These are phyloP conservation scores for Stomorhina lunata DNA, from an alignment of 2,888 invertebrate genomes.

Conservation along the genomic window DNA sequence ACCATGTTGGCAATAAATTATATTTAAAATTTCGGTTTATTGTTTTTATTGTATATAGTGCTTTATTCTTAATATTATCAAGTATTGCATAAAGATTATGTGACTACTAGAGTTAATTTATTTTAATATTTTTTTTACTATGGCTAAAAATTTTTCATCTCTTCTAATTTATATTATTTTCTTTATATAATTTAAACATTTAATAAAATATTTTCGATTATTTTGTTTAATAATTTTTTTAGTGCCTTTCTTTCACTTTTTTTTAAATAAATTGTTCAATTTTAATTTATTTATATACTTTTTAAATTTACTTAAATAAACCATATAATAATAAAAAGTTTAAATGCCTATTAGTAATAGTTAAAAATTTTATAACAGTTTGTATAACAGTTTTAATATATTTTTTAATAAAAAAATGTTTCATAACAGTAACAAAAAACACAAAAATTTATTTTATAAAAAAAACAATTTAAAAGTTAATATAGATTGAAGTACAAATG, in stretches of 20 bases:
- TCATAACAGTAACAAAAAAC: conserved; percentile 46
- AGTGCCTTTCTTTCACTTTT: background rate
- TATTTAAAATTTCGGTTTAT: background rate
- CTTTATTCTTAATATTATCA: conserved; percentile 13
- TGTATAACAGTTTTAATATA: conserved; percentile 43
- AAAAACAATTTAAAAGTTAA: conserved; percentile 36
- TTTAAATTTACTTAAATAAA: conserved; percentile 5
- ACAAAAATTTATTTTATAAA: conserved; percentile 12
- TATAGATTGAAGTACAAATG: conserved; percentile 57
- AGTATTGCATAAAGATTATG: conserved; percentile 13
- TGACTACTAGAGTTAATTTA: background rate
- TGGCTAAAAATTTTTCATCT: background rate
- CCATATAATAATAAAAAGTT: background rate
- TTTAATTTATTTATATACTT: background rate
- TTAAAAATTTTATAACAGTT: conserved; percentile 50
- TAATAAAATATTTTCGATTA: conserved; percentile 7
- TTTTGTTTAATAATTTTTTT: background rate
- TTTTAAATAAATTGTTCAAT: background rate
- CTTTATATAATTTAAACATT: background rate
- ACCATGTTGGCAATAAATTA: no score
- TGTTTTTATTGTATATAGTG: conserved; percentile 15
- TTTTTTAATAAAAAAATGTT: background rate
- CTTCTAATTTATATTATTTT: background rate
- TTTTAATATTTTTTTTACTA: background rate
- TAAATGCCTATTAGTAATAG: conserved; percentile 41